Conservation (phyloP, 2,797 vertebrate species). For the Todus mexicanus region DNA sequence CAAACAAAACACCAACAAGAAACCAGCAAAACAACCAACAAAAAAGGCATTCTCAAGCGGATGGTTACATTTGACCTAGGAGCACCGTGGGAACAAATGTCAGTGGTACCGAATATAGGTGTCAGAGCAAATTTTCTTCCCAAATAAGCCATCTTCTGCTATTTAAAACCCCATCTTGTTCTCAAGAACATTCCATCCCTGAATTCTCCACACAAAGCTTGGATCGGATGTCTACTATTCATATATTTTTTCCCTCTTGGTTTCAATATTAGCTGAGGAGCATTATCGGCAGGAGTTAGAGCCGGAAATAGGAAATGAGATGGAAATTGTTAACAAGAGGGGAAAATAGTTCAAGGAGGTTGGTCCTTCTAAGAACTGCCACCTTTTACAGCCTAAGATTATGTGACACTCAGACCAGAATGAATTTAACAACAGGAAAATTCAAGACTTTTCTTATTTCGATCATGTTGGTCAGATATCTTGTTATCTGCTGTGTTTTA, state of each 20-base stretch:
- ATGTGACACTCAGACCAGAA: background rate
- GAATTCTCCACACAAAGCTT: constrained; percentile 49
- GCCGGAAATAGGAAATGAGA: constrained; percentile 60
- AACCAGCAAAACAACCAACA: too few relatives aligned
- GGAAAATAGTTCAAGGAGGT: constrained; percentile 38
- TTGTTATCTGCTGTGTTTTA: background rate
- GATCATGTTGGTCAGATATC: background rate
- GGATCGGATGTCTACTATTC: constrained; percentile 68
- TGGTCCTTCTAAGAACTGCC: constrained; percentile 54
- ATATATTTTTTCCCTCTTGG: constrained; percentile 50
- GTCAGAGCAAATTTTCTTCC: constrained; percentile 30
- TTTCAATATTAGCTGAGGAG: constrained; percentile 54
- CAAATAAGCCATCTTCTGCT: constrained; percentile 28
- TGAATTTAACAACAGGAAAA: background rate
- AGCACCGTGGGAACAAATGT: background rate
- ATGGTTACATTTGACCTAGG: background rate
- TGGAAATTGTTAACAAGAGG: constrained; percentile 59
- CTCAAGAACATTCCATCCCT: constrained; percentile 61
- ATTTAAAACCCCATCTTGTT: constrained; percentile 31
- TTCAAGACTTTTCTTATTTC: background rate
- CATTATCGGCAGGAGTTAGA: constrained; percentile 53
- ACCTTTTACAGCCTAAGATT: background rate
- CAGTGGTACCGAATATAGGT: background rate
- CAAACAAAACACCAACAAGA: too few relatives aligned
- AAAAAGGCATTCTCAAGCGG: background rate